Conservation (phyloP, 2,113 vertebrate genomes). For the Agelaius phoeniceus region DNA sequence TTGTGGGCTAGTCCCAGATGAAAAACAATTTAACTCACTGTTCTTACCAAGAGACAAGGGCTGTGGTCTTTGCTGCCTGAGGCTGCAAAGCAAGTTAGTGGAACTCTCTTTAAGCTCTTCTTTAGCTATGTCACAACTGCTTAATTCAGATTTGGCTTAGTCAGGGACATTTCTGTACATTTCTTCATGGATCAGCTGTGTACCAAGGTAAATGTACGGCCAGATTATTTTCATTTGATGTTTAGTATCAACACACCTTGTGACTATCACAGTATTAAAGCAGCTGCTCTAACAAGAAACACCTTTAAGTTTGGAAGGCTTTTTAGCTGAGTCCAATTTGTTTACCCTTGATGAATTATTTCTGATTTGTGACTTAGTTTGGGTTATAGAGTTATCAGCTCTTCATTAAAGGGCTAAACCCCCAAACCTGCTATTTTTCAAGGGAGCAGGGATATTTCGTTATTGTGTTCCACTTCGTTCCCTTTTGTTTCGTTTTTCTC, state of each 20-base stretch:
- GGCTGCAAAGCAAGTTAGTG: neutral
- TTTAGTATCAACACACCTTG: neutral
- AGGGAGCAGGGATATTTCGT: neutral
- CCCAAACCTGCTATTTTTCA: slow-evolving; percentile 15
- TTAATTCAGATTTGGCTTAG: neutral
- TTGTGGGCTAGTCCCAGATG: neutral
- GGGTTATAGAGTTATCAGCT: slow-evolving; percentile 40
- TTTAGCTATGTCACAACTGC: neutral
- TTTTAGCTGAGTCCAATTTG: neutral
- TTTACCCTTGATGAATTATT: slow-evolving; percentile 4
- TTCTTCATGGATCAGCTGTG: neutral
- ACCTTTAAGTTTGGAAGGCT: neutral
- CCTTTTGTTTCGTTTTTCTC: slow-evolving; percentile 68
- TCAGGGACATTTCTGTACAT: neutral
- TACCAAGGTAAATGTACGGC: neutral
- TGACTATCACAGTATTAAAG: neutral
- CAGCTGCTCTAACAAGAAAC: slow-evolving; percentile 14
- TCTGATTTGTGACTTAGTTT: slow-evolving; percentile 32
- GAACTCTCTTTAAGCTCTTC: neutral
- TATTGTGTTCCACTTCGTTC: slow-evolving; percentile 46
- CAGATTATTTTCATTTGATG: neutral
- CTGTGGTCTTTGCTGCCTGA: neutral
- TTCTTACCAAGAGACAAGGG: neutral
- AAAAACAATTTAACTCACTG: neutral
- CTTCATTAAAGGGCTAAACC: slow-evolving; percentile 32